These are phyloP conservation scores for Staurois parvus DNA, from an alignment of 2,797 vertebrate species.

Conservation along the genomic window DNA sequence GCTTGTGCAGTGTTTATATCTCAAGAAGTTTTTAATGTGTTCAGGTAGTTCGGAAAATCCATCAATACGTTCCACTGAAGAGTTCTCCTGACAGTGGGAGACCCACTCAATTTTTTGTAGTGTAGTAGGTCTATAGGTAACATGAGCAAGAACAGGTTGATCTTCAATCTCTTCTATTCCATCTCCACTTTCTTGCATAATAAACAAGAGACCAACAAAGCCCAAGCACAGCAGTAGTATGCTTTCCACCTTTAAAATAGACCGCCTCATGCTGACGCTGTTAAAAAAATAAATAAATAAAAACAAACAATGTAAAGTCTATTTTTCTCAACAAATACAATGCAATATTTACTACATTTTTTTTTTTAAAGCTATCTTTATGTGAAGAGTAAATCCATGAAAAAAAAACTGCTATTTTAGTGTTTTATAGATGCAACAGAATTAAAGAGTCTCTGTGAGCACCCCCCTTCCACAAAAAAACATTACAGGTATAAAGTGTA, in stretches of 20 bases:
- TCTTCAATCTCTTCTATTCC: not conserved
- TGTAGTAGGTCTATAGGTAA: fast-evolving
- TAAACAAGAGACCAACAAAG: not conserved
- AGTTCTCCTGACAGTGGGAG: constrained; percentile 68
- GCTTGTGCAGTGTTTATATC: constrained; percentile 78
- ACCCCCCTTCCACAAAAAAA: too few species aligned
- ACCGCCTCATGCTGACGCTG: constrained; percentile 39
- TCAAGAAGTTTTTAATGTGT: constrained; percentile 78
- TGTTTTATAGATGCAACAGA: too few species aligned
- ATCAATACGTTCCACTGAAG: constrained; percentile 56
- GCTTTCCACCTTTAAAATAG: not conserved
- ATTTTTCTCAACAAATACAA: too few species aligned
- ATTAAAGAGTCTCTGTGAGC: too few species aligned
- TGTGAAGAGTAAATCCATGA: too few species aligned
- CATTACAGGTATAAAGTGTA: too few species aligned
- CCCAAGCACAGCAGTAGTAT: not conserved
- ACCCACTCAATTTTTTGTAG: fast-evolving
- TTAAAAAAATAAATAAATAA: constrained; percentile 4
- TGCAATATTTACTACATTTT: too few species aligned
- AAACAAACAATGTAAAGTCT: not conserved
- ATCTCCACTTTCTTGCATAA: fast-evolving
- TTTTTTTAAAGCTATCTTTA: too few species aligned
- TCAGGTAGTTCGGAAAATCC: constrained; percentile 72
- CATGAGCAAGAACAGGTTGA: fast-evolving
- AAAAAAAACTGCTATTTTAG: too few species aligned